Evolutionary conservation across 2,888 invertebrate species (phyloP), one percentile per base, ranked within the genome.

Genomic region (Microctonus brassicae): DNA sequence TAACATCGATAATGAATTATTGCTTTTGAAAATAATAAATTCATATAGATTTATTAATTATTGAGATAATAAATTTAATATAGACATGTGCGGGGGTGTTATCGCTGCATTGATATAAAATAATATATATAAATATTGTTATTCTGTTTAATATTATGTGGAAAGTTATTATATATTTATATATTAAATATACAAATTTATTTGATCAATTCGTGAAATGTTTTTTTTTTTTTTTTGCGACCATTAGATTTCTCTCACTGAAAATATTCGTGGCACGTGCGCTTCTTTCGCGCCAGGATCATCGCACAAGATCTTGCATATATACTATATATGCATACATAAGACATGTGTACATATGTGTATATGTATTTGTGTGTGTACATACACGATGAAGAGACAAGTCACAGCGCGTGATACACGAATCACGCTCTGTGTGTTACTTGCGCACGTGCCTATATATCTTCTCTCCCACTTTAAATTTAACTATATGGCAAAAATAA

Each of bases 321-420:
- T 29, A 33, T 13, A 9, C n/a, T 20, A 29, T 29, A 29, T 29
- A 29, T 29, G 7, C 7, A 29, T 29, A 29, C 7, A 29, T 7
- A 29, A n/a, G n/a, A n/a, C n/a, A n/a, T n/a, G n/a, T 29, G 7
- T 7, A 47, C 39, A 34, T 22, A 52, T 55, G 6, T 55, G 6
- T 26, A 9, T 55, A 55, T 22, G n/a, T 22, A 24, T 39, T 39
- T 58, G 29, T 64, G 57, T 64, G 33, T 47, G 26, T 17, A 26
- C 24, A 67, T 70, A 34, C 69, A 66, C 42, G 64, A 74, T 72
- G 70, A 69, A 67, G 34, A 65, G 34, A 65, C 64, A 57, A 55
- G 39, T 63, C 62, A 67, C 55, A 61, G 61, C 72, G 67, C 72
- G 72, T 72, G 72, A 72, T 72, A 68, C 72, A 72, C 72, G 72